phyloP scores from a whole-genome alignment of 2,113 vertebrate genomes.

The Ciconia boyciana region DNA sequence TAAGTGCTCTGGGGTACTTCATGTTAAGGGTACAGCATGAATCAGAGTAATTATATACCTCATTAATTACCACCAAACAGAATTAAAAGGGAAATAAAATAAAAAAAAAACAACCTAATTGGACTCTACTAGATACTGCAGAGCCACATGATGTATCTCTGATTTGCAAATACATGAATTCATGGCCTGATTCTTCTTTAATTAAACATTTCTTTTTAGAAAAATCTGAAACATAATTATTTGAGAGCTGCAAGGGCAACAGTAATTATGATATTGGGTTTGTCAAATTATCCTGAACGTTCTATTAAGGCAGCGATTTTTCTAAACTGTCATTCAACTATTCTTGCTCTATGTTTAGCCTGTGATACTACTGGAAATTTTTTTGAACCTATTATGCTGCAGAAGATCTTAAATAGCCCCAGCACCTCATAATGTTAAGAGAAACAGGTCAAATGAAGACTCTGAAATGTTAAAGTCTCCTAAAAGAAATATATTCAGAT shows the following conservation, averaged over 20 bases:
- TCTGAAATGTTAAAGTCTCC: neutral
- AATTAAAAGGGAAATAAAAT: neutral
- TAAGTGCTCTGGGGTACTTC: neutral
- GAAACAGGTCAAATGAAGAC: neutral
- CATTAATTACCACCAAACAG: neutral
- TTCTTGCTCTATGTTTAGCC: neutral
- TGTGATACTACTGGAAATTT: neutral
- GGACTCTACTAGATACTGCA: neutral
- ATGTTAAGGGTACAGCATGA: neutral
- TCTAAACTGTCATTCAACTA: neutral
- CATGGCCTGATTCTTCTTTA: neutral
- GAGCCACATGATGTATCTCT: neutral
- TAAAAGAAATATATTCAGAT: neutral
- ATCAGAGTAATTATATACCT: neutral
- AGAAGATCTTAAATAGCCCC: neutral
- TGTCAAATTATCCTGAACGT: neutral
- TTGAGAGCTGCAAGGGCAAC: neutral
- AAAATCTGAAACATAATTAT: constrained; percentile 8
- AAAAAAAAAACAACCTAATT: neutral
- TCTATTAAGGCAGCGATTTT: neutral
- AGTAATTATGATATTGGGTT: neutral
- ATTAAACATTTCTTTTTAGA: neutral
- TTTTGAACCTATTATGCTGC: neutral
- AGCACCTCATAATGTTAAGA: neutral
- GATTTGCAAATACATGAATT: constrained; percentile 1